Evolutionary conservation across 37 sponge, comb jelly and placozoan species (phyloP).

Genomic region (Aphrocallistes beatrix): DNA sequence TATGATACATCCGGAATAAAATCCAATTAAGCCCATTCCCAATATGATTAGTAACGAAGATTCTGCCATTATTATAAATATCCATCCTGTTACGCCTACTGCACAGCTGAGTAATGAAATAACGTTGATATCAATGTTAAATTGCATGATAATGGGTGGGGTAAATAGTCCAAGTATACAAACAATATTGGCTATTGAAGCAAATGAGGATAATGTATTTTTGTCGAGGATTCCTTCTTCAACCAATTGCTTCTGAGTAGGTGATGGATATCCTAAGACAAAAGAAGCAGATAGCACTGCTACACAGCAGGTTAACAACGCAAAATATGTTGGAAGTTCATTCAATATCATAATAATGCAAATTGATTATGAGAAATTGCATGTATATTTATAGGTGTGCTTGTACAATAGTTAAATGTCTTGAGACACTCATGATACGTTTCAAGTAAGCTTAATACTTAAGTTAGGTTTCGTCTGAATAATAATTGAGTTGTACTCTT

Average conservation of each 20-base stretch:
- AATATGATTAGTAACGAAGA: background rate
- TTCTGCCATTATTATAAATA: background rate
- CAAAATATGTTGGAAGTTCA: background rate
- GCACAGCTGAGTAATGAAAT: background rate
- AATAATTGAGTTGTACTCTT: too few species aligned
- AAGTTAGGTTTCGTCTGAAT: too few species aligned
- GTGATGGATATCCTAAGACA: background rate
- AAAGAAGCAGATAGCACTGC: background rate
- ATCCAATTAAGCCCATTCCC: background rate
- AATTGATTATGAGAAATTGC: too few species aligned
- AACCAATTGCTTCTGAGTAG: constrained; percentile 8
- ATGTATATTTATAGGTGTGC: too few species aligned
- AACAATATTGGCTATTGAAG: background rate
- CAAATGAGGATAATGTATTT: background rate
- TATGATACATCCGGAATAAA: background rate
- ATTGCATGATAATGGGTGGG: background rate
- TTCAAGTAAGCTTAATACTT: too few species aligned
- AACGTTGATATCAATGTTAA: background rate
- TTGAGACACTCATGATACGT: too few species aligned
- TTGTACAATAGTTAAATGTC: too few species aligned
- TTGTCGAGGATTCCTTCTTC: background rate
- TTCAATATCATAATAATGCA: background rate
- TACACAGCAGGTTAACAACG: background rate
- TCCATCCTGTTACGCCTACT: background rate
- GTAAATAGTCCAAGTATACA: background rate